Evolutionary conservation across 2,888 invertebrate species (phyloP).

Genomic region (Synanthedon andrenaeformis): DNA sequence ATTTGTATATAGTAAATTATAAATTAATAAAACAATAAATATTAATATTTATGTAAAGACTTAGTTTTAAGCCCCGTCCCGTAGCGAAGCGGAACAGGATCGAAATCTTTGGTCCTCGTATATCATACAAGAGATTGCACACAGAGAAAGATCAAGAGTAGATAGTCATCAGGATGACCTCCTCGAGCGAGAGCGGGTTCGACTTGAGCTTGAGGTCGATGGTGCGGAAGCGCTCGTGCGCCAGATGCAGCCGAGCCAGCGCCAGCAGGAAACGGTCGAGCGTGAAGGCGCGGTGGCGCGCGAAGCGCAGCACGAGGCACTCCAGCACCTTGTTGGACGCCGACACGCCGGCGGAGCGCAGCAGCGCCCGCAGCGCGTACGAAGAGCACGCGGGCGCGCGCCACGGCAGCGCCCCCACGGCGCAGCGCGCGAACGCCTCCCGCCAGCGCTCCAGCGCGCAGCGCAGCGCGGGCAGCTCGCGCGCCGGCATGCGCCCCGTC

Average conservation of each 20-base stretch:
- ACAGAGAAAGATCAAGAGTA: slow-evolving; percentile 59
- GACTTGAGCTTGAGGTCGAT: slow-evolving; percentile 79
- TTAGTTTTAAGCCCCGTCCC: no score
- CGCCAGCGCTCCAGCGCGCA: slow-evolving; percentile 63
- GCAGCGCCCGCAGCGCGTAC: slow-evolving; percentile 73
- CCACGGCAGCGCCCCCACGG: slow-evolving; percentile 6
- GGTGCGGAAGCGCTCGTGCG: slow-evolving; percentile 73
- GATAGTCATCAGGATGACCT: slow-evolving; percentile 77
- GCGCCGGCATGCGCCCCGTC: slow-evolving; percentile 71
- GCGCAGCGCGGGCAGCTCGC: slow-evolving; percentile 73
- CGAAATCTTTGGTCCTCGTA: no score
- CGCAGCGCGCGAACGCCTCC: slow-evolving; percentile 1
- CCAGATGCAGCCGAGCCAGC: slow-evolving; percentile 41
- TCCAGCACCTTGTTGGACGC: slow-evolving; percentile 78
- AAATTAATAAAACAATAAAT: no score
- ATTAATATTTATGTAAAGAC: no score
- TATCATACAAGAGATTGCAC: neutral
- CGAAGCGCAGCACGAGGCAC: slow-evolving; percentile 76
- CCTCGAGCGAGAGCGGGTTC: slow-evolving; percentile 78
- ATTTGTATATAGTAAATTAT: no score
- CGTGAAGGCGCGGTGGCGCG: slow-evolving; percentile 68
- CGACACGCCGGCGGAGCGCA: slow-evolving; percentile 77
- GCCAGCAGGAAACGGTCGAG: slow-evolving; percentile 75
- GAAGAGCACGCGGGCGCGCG: slow-evolving; percentile 64
- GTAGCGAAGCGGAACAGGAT: no score